These are phyloP conservation scores for Actinostola sp. DNA, from an alignment of 92 coral and sea anemone species.

Conservation along the genomic window DNA sequence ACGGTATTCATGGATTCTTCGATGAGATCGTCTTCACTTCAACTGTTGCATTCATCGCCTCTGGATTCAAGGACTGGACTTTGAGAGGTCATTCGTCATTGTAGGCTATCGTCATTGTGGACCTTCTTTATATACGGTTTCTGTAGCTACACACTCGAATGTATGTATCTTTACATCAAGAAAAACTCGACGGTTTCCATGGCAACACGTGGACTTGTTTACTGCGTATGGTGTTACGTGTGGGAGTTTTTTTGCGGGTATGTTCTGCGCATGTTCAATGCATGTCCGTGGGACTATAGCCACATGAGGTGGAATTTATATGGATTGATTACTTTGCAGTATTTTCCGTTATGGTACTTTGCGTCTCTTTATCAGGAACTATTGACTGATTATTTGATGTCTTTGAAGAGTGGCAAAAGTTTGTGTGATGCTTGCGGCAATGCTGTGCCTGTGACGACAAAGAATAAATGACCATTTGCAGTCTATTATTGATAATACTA, in stretches of 20 bases:
- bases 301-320: conserved; percentile 45
- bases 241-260: conserved; percentile 62
- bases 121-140: conserved; percentile 53
- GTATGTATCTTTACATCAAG: conserved; percentile 29
- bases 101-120: conserved; percentile 62
- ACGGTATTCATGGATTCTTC: conserved; percentile 57
- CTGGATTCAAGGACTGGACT: conserved; percentile 59
- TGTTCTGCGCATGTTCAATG: conserved; percentile 40
- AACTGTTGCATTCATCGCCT: conserved; percentile 31
- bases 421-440: conserved; percentile 9
- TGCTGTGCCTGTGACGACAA: background rate
- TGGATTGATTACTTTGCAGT: conserved; percentile 60
- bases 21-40: conserved; percentile 66
- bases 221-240: conserved; percentile 49
- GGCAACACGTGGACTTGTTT: conserved; percentile 37
- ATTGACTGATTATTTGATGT: conserved; percentile 43
- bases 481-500: too few relatives aligned
- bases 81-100: conserved; percentile 59
- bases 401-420: conserved; percentile 21
- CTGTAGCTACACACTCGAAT: conserved; percentile 55
- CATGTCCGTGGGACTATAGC: conserved; percentile 68
- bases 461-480: background rate
- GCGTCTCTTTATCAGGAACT: conserved; percentile 53
- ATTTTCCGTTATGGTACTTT: conserved; percentile 59
- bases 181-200: conserved; percentile 35